Conservation (phyloP, 2,888 invertebrate species). For the Trichogramma evanescens region DNA sequence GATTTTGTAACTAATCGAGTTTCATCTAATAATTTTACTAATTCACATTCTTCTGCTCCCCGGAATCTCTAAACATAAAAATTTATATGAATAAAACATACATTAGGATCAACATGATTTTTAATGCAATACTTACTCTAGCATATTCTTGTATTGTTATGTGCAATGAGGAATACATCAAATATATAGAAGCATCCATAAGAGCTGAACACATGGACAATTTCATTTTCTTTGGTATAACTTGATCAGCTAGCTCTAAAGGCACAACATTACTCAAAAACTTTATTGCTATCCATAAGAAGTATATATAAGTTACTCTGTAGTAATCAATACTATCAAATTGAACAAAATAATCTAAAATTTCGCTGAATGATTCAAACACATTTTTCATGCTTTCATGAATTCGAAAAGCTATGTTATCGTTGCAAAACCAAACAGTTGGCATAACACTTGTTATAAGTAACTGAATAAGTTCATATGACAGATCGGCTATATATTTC, state of each 20-base stretch:
- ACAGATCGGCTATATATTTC: constrained; percentile 33
- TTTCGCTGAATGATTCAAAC: constrained; percentile 55
- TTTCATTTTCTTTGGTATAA: constrained; percentile 49
- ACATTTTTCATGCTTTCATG: constrained; percentile 34
- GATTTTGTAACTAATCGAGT: constrained; percentile 46
- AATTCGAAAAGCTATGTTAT: constrained; percentile 32
- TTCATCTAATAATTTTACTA: constrained; percentile 46
- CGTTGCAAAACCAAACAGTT: constrained; percentile 51
- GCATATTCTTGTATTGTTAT: constrained; percentile 46
- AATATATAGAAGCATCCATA: constrained; percentile 48
- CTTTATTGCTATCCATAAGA: constrained; percentile 44
- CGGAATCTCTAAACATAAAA: constrained; percentile 44
- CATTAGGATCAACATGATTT: constrained; percentile 1
- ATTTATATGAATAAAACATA: constrained; percentile 2
- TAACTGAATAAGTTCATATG: constrained; percentile 48
- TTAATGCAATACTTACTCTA: constrained; percentile 37
- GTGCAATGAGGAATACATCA: constrained; percentile 48
- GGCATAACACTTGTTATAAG: constrained; percentile 52
- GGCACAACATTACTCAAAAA: constrained; percentile 47
- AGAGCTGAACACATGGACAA: constrained; percentile 43
- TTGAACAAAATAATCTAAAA: constrained; percentile 33
- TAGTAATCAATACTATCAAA: constrained; percentile 34
- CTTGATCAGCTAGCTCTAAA: constrained; percentile 40
- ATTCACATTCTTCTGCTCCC: constrained; percentile 39
- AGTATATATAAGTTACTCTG: constrained; percentile 48